These are phyloP conservation scores for Tanytarsus gracilentus DNA, from an alignment of 2,888 invertebrate species.

Conservation along the genomic window DNA sequence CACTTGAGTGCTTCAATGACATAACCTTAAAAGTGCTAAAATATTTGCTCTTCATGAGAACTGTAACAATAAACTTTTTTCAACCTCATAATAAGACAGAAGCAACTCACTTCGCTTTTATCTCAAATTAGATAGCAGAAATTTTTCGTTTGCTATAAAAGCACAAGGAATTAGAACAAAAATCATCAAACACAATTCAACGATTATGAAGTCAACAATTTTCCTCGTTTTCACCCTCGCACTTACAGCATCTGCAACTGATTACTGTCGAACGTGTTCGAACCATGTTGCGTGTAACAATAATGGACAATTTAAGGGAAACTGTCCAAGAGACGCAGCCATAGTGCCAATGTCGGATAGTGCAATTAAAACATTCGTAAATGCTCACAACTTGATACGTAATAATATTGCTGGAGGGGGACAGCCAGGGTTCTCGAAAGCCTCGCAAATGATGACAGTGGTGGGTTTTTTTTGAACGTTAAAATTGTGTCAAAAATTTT, in stretches of 20 bases:
- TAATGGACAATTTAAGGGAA: constrained; percentile 33
- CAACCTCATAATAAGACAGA: too few relatives aligned
- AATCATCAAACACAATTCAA: too few relatives aligned
- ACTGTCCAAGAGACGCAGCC: constrained; percentile 29
- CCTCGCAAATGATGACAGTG: constrained; percentile 38
- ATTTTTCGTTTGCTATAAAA: too few relatives aligned
- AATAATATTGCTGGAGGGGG: constrained; percentile 38
- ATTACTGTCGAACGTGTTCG: neutral
- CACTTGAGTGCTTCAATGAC: too few relatives aligned
- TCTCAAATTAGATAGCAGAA: too few relatives aligned
- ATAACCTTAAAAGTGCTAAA: too few relatives aligned
- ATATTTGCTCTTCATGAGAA: too few relatives aligned
- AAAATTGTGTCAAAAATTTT: neutral
- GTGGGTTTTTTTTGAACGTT: neutral
- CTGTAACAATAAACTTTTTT: too few relatives aligned
- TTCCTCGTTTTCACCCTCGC: neutral
- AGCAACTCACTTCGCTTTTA: too few relatives aligned
- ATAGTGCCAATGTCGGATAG: constrained; percentile 34
- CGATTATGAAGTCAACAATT: neutral
- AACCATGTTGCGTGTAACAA: constrained; percentile 37
- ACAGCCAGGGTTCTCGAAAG: constrained; percentile 36
- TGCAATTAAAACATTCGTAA: constrained; percentile 34
- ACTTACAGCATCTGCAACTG: neutral
- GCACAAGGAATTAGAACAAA: too few relatives aligned
- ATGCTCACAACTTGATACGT: constrained; percentile 40